Evolutionary conservation across 2,888 invertebrate genomes (phyloP).

Genomic region (Callinectes sapidus): DNA sequence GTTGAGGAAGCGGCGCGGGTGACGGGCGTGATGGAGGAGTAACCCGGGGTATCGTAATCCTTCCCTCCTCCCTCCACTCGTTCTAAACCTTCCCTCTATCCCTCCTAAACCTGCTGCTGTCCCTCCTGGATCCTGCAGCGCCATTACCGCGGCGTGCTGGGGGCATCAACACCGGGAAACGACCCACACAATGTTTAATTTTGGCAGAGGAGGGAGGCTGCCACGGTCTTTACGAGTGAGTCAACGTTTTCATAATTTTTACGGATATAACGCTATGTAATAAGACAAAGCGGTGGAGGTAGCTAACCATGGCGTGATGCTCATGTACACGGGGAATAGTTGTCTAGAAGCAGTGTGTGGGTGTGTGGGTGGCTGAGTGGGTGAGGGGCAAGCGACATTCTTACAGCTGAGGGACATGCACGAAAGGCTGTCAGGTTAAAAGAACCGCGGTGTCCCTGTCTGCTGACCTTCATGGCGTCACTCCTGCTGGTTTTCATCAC

Average conservation of each 20-base stretch:
- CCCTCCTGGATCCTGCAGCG: background rate
- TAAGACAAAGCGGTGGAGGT: background rate
- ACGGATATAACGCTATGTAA: background rate
- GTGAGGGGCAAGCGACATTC: background rate
- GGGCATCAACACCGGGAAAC: background rate
- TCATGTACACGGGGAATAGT: background rate
- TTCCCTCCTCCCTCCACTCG: background rate
- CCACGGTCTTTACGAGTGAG: background rate
- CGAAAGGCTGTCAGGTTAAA: too few species aligned
- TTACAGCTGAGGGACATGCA: background rate
- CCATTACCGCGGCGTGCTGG: background rate
- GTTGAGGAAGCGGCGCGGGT: too few species aligned
- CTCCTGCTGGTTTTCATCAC: too few species aligned
- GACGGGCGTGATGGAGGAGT: background rate
- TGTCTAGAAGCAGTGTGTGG: too few species aligned
- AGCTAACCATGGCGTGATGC: background rate
- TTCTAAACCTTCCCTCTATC: too few species aligned
- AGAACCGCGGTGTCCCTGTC: too few species aligned
- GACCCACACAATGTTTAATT: background rate
- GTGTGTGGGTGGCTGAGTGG: background rate
- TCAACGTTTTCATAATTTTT: background rate
- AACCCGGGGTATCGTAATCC: background rate
- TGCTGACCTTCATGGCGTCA: too few species aligned
- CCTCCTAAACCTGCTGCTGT: too few species aligned
- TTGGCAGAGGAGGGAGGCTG: background rate